phyloP scores from a whole-genome alignment of 1,140 invertebrate species.

The Ctenoplectra terminalis region DNA sequence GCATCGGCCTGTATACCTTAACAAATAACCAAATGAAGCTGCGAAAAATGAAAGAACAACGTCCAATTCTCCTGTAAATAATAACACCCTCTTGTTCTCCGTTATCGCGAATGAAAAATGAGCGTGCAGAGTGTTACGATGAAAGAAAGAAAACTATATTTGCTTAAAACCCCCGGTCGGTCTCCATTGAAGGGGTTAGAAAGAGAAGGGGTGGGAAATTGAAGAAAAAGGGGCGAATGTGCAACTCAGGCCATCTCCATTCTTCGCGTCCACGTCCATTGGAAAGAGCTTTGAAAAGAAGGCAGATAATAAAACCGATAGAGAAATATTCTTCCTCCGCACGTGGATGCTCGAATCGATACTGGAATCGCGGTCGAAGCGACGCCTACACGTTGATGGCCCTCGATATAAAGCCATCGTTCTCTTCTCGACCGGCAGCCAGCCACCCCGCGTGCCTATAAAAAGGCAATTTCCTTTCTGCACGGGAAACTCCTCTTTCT shows the following conservation, averaged over 20 bases:
- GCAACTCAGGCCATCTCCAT: not conserved
- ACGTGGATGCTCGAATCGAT: constrained; percentile 58
- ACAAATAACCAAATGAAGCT: too few relatives aligned
- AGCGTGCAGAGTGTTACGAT: not conserved
- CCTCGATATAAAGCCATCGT: constrained; percentile 44
- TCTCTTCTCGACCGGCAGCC: constrained; percentile 19
- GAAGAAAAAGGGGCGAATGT: not conserved
- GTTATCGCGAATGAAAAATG: not conserved
- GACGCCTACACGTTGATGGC: constrained; percentile 54
- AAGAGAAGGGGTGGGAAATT: not conserved
- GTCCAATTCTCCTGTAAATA: too few relatives aligned
- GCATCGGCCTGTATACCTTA: too few relatives aligned
- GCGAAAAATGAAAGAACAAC: too few relatives aligned
- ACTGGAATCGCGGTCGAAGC: constrained; percentile 49
- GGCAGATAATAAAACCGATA: constrained; percentile 43
- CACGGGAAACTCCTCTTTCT: not conserved
- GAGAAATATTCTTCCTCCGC: constrained; percentile 51
- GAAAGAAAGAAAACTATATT: not conserved
- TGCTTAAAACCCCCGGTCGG: not conserved
- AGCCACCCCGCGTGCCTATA: constrained; percentile 28
- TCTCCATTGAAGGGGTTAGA: not conserved
- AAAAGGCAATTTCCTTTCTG: constrained; percentile 56
- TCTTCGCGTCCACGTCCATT: constrained; percentile 12
- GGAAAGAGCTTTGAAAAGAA: constrained; percentile 13
- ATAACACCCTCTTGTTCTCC: too few relatives aligned